phyloP scores from a whole-genome alignment of 2,797 vertebrate species.

The Pseudomugil tenellus region DNA sequence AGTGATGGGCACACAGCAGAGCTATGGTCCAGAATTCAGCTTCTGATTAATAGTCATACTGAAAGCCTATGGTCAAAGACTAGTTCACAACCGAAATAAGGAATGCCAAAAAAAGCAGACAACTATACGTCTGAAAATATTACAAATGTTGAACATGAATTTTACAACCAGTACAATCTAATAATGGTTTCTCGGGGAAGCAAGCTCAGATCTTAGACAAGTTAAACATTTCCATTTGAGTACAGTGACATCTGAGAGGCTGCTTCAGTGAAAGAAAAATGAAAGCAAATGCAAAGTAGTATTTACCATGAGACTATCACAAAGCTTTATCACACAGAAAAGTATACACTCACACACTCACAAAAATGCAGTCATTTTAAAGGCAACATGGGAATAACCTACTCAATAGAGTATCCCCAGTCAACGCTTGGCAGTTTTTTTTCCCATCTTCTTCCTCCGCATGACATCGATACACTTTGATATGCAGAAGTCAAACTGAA shows the following conservation, averaged over 20 bases:
- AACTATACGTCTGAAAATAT: slow-evolving; percentile 42
- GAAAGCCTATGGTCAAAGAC: slow-evolving; percentile 53
- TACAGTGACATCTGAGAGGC: slow-evolving; percentile 63
- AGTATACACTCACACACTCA: slow-evolving; percentile 60
- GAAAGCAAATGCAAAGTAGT: slow-evolving; percentile 45
- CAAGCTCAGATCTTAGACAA: slow-evolving; percentile 34
- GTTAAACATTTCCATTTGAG: slow-evolving; percentile 59
- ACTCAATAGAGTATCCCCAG: slow-evolving; percentile 38
- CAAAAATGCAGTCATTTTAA: slow-evolving; percentile 67
- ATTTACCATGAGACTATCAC: slow-evolving; percentile 61
- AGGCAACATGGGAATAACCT: slow-evolving; percentile 71
- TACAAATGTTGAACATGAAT: slow-evolving; percentile 49
- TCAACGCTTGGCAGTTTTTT: slow-evolving; percentile 74
- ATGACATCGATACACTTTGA: slow-evolving; percentile 51
- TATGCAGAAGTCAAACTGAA: slow-evolving; percentile 53
- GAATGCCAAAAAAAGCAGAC: slow-evolving; percentile 43
- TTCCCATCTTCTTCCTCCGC: slow-evolving; percentile 41
- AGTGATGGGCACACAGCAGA: slow-evolving; percentile 34
- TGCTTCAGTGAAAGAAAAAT: slow-evolving; percentile 52
- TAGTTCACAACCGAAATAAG: slow-evolving; percentile 50
- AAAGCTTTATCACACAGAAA: slow-evolving; percentile 70
- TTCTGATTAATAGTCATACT: slow-evolving; percentile 51
- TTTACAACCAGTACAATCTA: slow-evolving; percentile 35
- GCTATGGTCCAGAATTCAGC: slow-evolving; percentile 40
- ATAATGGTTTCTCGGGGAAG: slow-evolving; percentile 41